Percentiles rank a stretch among this genome's conserved stretches.
Evolutionary conservation across 2,797 vertebrate genomes (phyloP).

Genomic region (Lateolabrax maculatus): DNA sequence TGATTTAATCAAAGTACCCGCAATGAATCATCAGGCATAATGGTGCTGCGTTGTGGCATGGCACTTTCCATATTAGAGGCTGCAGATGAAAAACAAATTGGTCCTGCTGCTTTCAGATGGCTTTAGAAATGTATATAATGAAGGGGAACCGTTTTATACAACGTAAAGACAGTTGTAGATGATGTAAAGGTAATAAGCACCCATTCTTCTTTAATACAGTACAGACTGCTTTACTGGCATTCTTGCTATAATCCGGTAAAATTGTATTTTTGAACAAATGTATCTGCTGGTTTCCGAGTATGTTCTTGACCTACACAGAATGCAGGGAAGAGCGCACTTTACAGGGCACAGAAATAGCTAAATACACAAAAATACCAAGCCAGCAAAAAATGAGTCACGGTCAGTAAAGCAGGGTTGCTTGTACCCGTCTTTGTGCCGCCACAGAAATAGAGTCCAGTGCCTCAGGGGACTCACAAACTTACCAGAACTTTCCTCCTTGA

Average conservation of each 20-base stretch:
- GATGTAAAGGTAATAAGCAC: neutral
- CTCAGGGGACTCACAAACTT: constrained; percentile 36
- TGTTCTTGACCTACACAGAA: neutral
- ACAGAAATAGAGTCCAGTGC: neutral
- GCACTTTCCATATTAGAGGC: constrained; percentile 3
- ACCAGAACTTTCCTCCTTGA: constrained; percentile 88
- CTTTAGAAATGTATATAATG: neutral
- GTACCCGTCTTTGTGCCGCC: neutral
- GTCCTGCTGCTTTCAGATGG: constrained; percentile 3
- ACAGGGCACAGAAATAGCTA: neutral
- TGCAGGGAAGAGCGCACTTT: neutral
- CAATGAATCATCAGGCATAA: constrained; percentile 6
- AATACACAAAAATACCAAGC: neutral
- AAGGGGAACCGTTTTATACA: neutral
- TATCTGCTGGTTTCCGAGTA: neutral
- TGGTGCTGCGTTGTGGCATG: neutral
- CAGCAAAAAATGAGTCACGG: neutral
- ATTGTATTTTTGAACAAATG: neutral
- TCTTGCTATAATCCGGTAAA: neutral
- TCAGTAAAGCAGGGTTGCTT: neutral
- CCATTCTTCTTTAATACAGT: neutral
- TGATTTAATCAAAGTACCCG: neutral
- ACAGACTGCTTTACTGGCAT: neutral
- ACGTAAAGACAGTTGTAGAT: neutral
- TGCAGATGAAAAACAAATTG: neutral